Evolutionary conservation across 2,113 vertebrate species (phyloP).

Genomic region (Cavia aperea): DNA sequence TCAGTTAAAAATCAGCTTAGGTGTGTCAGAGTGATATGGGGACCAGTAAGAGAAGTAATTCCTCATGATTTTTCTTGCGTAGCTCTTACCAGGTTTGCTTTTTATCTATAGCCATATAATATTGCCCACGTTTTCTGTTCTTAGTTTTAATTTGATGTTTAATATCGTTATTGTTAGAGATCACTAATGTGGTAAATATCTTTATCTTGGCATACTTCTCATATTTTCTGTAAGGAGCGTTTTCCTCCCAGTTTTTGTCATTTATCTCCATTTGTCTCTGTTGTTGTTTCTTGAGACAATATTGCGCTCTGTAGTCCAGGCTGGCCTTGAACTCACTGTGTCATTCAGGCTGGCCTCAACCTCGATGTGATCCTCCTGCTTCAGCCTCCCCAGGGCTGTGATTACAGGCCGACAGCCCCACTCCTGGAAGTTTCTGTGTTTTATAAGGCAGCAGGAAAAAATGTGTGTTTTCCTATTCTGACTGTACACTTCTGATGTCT

Average conservation of each 20-base stretch:
- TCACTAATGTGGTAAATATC: background rate
- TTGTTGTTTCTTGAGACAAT: background rate
- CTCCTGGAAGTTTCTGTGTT: background rate
- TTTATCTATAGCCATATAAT: background rate
- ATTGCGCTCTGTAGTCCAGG: background rate
- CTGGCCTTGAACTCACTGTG: background rate
- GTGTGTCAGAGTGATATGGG: background rate
- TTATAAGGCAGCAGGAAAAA: background rate
- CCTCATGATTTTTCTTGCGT: background rate
- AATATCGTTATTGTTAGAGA: background rate
- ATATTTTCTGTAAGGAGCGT: background rate
- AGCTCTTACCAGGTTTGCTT: background rate
- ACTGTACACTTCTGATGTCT: background rate
- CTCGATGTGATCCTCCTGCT: background rate
- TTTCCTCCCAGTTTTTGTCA: background rate
- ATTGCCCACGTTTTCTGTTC: background rate
- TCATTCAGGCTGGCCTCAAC: background rate
- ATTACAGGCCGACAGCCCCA: background rate
- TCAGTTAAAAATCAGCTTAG: background rate
- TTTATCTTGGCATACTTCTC: background rate
- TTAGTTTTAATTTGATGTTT: background rate
- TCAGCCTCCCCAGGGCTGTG: background rate
- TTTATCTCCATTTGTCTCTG: background rate
- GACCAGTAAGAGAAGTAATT: background rate
- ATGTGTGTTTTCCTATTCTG: background rate